Conservation (phyloP, 1,140 invertebrate species). For the Helicorthomorpha holstii region DNA sequence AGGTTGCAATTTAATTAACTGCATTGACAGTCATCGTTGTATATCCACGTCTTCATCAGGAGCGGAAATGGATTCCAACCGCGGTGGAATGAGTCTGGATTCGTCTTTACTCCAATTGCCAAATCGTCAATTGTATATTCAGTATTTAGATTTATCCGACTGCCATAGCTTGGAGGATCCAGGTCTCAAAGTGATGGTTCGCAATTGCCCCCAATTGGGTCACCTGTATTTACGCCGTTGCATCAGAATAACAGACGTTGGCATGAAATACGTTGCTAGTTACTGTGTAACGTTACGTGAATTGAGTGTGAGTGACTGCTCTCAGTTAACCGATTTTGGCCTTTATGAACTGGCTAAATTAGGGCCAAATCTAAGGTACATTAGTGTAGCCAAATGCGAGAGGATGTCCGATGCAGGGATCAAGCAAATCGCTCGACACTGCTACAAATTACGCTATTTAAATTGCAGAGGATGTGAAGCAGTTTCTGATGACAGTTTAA, state of each 20-base stretch:
- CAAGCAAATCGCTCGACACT: constrained; percentile 67
- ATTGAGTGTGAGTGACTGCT: constrained; percentile 76
- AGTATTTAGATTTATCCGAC: constrained; percentile 68
- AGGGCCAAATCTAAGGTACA: constrained; percentile 60
- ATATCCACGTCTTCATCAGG: background rate
- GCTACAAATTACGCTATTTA: constrained; percentile 74
- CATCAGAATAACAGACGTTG: constrained; percentile 60
- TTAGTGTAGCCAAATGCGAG: constrained; percentile 78
- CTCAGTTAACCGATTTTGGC: constrained; percentile 74
- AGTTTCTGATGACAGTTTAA: constrained; percentile 71
- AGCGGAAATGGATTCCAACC: constrained; percentile 2
- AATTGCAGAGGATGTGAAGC: constrained; percentile 82
- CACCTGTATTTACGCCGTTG: constrained; percentile 79
- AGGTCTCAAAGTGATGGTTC: constrained; percentile 58
- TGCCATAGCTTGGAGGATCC: constrained; percentile 63
- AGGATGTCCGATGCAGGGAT: constrained; percentile 64
- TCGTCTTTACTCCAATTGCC: too few species aligned
- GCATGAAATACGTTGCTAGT: constrained; percentile 61
- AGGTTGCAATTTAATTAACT: constrained; percentile 51
- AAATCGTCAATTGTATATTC: constrained; percentile 34
- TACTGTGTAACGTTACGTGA: constrained; percentile 68
- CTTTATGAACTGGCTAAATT: constrained; percentile 74
- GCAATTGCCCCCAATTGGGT: constrained; percentile 66
- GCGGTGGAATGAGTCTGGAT: constrained; percentile 1
- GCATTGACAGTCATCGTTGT: constrained; percentile 39